Percentiles rank a stretch among this genome's conserved stretches.
Conservation (phyloP, 2,888 invertebrate species). For the Itoplectis maculator region DNA sequence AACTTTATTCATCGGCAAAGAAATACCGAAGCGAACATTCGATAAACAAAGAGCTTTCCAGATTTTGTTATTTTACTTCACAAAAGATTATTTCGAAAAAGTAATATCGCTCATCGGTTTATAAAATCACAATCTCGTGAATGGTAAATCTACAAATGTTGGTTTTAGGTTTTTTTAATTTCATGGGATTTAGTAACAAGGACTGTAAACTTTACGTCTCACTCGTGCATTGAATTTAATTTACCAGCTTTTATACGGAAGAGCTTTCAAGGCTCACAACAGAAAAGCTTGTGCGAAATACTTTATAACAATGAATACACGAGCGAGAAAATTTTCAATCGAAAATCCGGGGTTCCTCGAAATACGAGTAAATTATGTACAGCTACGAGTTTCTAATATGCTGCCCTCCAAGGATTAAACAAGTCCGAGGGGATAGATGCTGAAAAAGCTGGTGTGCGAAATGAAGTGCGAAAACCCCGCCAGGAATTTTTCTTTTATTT, state of each 20-base stretch:
- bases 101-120: too few species aligned
- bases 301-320: too few species aligned
- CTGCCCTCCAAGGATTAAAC: neutral
- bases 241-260: neutral
- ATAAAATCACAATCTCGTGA: too few species aligned
- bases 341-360: neutral
- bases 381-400: neutral
- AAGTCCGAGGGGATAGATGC: neutral
- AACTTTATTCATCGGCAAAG: neutral
- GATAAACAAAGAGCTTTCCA: neutral
- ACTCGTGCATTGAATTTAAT: neutral
- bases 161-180: too few species aligned
- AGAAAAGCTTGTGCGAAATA: too few species aligned
- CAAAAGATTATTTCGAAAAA: too few species aligned
- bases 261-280: too few species aligned
- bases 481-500: neutral
- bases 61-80: neutral
- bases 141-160: too few species aligned
- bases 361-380: neutral
- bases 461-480: slow-evolving; percentile 23
- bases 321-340: too few species aligned
- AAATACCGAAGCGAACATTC: neutral
- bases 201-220: neutral
- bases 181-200: too few species aligned
- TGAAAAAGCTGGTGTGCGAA: neutral